Evolutionary conservation across 1,140 invertebrate species (phyloP), one percentile per base, ranked within the genome.

Genomic region (Rhopalosiphum maidis): DNA sequence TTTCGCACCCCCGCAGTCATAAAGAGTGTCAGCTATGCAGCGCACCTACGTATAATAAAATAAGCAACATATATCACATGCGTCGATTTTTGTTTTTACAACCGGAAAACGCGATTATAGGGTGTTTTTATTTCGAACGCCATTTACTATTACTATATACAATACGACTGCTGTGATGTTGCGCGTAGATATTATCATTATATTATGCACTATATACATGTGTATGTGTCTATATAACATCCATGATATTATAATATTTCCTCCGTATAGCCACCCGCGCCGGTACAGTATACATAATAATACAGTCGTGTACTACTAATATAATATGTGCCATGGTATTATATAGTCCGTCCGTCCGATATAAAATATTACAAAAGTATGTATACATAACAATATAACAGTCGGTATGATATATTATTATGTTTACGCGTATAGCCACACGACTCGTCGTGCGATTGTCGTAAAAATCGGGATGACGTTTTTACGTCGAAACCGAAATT

Each of bases 381-480:
- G n/a, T 77, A 15, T 51, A 15, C 6, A n/a, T 4, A 30, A 68
- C 4, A 15, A 9, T n/a, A 21, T 18, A 18, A 51, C 21, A 18
- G 30, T n/a, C 48, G 15, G 5, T n/a, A n/a, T n/a, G 46, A 46
- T 41, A 41, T 41, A 41, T 41, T 41, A 25, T 68, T 30, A 11
- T 15, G 60, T 30, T 9, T 68, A 30, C 60, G 60, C 30, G 60
- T n/a, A 55, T 2, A 5, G 54, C 55, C 55, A 60, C 30, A 18
- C 60, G 60, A 77, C 60, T 77, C 60, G 30, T 77, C 60, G 18
- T 15, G 46, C n/a, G 68, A 22, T 77, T 9, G 90, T 83, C 55
- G 68, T 91, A 91, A 91, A 77, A 91, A 83, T 51, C n/a, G 68
- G 48, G 21, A 46, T 51, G 90, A 91, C 68, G 90, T 91, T 91